Base-by-base conservation (phyloP, 37 sponge, comb jelly and placozoan species). In the Petrosia ficiformis region DNA sequence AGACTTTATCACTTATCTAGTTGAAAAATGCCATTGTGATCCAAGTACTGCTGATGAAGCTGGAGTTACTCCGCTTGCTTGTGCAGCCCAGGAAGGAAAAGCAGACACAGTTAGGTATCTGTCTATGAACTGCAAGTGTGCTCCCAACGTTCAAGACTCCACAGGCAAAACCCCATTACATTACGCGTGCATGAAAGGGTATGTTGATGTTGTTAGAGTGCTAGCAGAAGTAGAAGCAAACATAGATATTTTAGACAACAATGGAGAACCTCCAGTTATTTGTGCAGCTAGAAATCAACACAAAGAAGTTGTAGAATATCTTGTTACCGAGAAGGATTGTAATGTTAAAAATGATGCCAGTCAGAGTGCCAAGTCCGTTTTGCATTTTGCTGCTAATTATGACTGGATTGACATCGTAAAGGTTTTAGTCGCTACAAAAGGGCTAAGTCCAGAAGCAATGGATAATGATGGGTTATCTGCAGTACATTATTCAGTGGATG, bases 41-140 rank as follows among this genome's bases (percentile, higher is more conserved):
- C 44, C 42, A 25, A 41, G 41, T 21, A 22, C 26, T 70, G 24
- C 26, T 39, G 44, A 42, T 42, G 26, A 40, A 42, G 28, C 22
- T 11, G 26, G 26, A 61, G 28, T 26, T 11, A 26, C 63, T 26
- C 63, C 63, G 6, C 63, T 61, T 19, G 74, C 72, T 34, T 19
- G 72, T n/a, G 83, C 83, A 6, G 54, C 75, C 29, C 66, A 29
- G 43, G 52, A 44, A 22, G 83, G 83, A 2, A 52, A 75, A 21
- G 0, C 68, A 25, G 61, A 37, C 10, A 32, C 58, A 2, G 76
- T 74, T 1, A 65, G 48, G 38, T 69, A 52, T 0, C 35, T 82
- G 14, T 8, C 14, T 48, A 14, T 19, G 14, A 14, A 48, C 14
- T 19, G 8, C 14, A 48, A 48, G 14, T 14, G 68, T 67, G 34